These are phyloP conservation scores for Takifugu ocellatus DNA, from an alignment of 2,797 vertebrate genomes.

Conservation along the genomic window DNA sequence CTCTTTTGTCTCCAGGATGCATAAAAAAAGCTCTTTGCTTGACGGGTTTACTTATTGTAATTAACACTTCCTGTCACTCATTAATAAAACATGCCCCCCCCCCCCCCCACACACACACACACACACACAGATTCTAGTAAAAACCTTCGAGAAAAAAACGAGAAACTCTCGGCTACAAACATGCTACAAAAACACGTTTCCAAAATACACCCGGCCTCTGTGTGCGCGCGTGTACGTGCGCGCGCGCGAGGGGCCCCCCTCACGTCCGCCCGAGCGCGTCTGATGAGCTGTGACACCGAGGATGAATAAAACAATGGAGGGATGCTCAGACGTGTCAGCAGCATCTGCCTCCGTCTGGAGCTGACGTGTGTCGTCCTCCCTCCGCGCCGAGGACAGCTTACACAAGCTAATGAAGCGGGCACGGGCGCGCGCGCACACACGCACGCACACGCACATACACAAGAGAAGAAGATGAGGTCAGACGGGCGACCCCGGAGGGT, in stretches of 20 bases:
- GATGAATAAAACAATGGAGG: constrained; percentile 67
- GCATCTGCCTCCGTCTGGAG: constrained; percentile 64
- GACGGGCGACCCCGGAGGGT: no score
- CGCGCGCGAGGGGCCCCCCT: constrained; percentile 15
- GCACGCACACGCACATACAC: constrained; percentile 8
- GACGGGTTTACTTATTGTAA: constrained; percentile 23
- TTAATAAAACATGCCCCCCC: constrained; percentile 65
- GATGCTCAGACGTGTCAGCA: constrained; percentile 57
- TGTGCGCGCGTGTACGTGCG: constrained; percentile 9
- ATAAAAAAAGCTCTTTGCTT: constrained; percentile 38
- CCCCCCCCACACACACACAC: constrained; percentile 13
- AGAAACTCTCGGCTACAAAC: constrained; percentile 8
- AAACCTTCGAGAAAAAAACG: constrained; percentile 51
- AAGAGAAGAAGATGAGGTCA: not conserved
- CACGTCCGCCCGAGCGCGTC: constrained; percentile 48
- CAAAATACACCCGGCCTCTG: constrained; percentile 12
- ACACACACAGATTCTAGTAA: not conserved
- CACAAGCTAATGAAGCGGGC: constrained; percentile 62
- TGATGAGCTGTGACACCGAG: constrained; percentile 60
- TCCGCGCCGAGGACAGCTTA: constrained; percentile 54
- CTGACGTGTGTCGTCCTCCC: constrained; percentile 61
- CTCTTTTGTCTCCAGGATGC: constrained; percentile 13
- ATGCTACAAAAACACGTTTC: no score
- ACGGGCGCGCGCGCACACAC: constrained; percentile 41
- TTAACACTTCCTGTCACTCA: constrained; percentile 54